Evolutionary conservation across 2,888 invertebrate genomes (phyloP).

Genomic region (Agrotis clavis): DNA sequence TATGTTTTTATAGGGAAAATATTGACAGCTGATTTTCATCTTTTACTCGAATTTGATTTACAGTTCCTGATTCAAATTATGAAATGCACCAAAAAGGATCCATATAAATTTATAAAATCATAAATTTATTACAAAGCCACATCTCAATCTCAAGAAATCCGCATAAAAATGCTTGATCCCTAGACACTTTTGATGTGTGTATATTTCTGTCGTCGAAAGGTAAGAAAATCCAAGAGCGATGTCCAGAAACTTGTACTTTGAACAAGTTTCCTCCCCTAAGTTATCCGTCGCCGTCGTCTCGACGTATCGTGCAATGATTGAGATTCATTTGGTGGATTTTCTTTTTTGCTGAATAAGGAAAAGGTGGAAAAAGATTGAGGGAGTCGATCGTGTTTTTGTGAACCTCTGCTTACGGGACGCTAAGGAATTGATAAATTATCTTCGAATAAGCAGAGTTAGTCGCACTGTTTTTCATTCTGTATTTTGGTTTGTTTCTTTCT

Average conservation of each 20-base stretch:
- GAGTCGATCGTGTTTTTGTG: conserved; percentile 30
- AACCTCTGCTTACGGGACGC: conserved; percentile 1
- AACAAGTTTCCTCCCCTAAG: conserved; percentile 39
- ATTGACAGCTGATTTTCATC: too few species aligned
- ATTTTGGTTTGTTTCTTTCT: background rate
- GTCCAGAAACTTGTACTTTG: conserved; percentile 48
- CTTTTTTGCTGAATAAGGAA: conserved; percentile 51
- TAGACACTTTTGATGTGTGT: too few species aligned
- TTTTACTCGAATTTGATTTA: too few species aligned
- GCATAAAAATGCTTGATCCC: too few species aligned
- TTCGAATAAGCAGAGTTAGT: background rate
- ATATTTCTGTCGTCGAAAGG: conserved; percentile 25
- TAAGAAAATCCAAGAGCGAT: conserved; percentile 44
- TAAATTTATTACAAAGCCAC: too few species aligned
- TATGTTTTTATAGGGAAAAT: too few species aligned
- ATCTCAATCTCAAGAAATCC: too few species aligned
- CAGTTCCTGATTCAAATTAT: too few species aligned
- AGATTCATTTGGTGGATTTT: conserved; percentile 57
- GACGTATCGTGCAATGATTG: conserved; percentile 54
- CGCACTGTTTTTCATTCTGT: background rate
- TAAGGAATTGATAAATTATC: background rate
- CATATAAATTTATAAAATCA: too few species aligned
- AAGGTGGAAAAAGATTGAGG: conserved; percentile 33
- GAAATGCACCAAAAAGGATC: too few species aligned
- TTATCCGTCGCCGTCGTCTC: conserved; percentile 23